Base-by-base conservation (phyloP, 2,888 invertebrate species). In the Ophion ellenae region DNA sequence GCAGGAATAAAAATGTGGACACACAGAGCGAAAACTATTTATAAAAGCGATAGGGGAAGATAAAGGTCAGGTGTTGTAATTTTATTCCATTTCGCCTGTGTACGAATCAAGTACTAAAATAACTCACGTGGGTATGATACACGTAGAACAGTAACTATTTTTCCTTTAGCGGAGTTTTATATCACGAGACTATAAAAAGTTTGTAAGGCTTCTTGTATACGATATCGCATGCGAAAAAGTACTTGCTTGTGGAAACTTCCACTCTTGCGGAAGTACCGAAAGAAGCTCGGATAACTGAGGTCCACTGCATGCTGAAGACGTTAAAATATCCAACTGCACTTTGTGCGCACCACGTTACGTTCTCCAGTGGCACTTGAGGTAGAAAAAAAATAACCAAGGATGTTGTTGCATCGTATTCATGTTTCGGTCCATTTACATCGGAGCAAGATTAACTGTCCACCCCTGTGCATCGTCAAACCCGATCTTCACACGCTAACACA, bases 381-480 rank as follows among this genome's bases (percentile, higher is more conserved):
- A 32, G 59, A 20, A 28, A 76, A n/a, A 57, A 20, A 28, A 76
- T 73, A 74, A 84, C 67, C 63, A 53, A 36, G 10, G 53, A 28
- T 24, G 7, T 24, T 24, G 32, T 64, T 28, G 57, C 75, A 57
- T 76, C 59, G 84, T 66, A 75, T 84, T 70, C 84, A 66, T 63
- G 80, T 80, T 77, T 40, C 73, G 57, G 66, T 67, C 66, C 74
- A 53, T 84, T 63, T 69, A 61, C 74, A 84, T 81, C 74, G 84
- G 84, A 84, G 73, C 53, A 78, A 78, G 84, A 84, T 81, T 40
- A 84, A 81, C 24, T 81, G 80, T 81, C 32, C 53, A 77, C 40
- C 24, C 2, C 32, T 28, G 73, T 61, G 28, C 47, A 1, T 17
- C 17, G 73, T 78, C 69, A 53, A 36, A 59, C 53, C 45, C 47